Percentiles rank a stretch among this genome's conserved stretches.
phyloP scores from a whole-genome alignment of 2,113 vertebrate species.

The Daphoenositta chrysoptera region DNA sequence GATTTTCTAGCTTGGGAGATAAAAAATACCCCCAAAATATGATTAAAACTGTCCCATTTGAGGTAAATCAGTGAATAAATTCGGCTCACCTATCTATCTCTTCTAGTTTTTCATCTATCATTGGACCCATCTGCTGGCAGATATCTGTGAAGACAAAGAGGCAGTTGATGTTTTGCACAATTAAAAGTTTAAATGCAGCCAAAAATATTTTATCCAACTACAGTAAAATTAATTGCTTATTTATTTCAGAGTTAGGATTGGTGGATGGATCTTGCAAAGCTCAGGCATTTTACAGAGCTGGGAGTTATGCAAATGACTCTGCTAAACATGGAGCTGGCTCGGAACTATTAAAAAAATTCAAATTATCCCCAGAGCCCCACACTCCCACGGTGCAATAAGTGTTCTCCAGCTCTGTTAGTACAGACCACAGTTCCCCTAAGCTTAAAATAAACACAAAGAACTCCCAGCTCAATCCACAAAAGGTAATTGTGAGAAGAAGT shows the following conservation, averaged over 20 bases:
- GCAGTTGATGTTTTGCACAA: background rate
- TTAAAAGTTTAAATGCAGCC: background rate
- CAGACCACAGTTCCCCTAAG: background rate
- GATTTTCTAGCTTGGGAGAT: background rate
- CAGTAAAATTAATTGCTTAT: background rate
- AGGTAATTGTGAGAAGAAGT: background rate
- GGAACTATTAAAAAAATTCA: slow-evolving; percentile 9
- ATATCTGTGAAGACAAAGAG: slow-evolving; percentile 77
- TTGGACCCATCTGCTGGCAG: slow-evolving; percentile 97
- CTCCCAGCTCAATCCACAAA: background rate
- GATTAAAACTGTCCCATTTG: background rate
- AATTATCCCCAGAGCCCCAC: background rate
- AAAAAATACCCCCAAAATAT: background rate
- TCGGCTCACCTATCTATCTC: slow-evolving; percentile 91
- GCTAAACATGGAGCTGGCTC: background rate
- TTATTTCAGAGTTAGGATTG: background rate
- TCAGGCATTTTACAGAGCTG: background rate
- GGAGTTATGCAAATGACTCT: background rate
- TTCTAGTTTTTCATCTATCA: slow-evolving; percentile 95
- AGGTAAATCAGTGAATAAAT: background rate
- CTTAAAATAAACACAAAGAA: slow-evolving; percentile 14
- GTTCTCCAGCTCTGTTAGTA: background rate
- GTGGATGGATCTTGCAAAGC: background rate
- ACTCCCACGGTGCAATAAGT: background rate
- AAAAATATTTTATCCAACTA: background rate